phyloP scores from a whole-genome alignment of 2,113 vertebrate species.

The Salvelinus fontinalis region DNA sequence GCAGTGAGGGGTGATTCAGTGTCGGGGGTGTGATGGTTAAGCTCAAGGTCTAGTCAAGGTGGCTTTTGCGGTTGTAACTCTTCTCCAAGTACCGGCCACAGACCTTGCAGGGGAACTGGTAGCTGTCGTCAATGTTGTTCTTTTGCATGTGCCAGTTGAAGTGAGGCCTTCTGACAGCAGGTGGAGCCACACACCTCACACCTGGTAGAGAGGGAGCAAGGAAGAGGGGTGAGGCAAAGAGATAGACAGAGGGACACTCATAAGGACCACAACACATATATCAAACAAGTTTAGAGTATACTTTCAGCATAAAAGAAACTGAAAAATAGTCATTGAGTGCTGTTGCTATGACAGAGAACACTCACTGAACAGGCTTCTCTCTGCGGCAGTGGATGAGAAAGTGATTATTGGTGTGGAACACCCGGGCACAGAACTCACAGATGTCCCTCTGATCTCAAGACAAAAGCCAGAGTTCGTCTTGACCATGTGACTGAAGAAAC shows the following conservation, averaged over 20 bases:
- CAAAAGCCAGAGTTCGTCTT: background rate
- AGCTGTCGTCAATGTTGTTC: slow-evolving; percentile 69
- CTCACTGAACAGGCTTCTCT: slow-evolving; percentile 84
- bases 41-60: slow-evolving; percentile 31
- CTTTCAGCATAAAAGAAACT: no score
- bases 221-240: no score
- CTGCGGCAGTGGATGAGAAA: slow-evolving; percentile 81
- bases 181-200: slow-evolving; percentile 85
- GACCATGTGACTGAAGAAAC: no score
- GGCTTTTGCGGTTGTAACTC: slow-evolving; percentile 79
- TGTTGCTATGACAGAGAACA: slow-evolving; percentile 5
- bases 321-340: no score
- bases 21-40: background rate
- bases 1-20: background rate
- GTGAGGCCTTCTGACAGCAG: slow-evolving; percentile 83
- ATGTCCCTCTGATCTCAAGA: slow-evolving; percentile 76
- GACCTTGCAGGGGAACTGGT: slow-evolving; percentile 79
- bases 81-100: slow-evolving; percentile 83
- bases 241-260: no score
- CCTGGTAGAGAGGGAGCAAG: slow-evolving; percentile 50
- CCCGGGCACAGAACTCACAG: slow-evolving; percentile 84
- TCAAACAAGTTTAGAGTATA: no score
- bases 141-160: slow-evolving; percentile 86
- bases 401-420: slow-evolving; percentile 84
- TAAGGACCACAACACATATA: no score